Conservation (phyloP, 64 coral and sea anemone species). For the Exaiptasia diaphana region DNA sequence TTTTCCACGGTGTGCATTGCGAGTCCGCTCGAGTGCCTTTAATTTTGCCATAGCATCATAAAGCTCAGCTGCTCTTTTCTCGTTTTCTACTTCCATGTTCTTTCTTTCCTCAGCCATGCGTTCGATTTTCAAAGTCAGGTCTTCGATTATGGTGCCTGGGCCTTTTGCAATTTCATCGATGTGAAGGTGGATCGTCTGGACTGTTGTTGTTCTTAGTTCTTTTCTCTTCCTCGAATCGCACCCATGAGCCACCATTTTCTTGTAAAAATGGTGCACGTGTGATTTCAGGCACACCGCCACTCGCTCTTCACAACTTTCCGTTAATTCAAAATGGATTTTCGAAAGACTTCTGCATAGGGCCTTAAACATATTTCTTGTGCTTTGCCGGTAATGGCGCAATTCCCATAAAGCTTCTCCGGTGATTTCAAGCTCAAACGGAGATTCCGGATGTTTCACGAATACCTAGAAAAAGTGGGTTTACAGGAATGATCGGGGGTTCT, state of each 20-base stretch:
- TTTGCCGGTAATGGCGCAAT: neutral
- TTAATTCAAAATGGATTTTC: no score
- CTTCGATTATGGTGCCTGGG: neutral
- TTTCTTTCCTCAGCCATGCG: neutral
- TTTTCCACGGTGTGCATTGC: neutral
- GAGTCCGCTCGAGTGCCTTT: neutral
- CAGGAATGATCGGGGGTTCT: constrained; percentile 22
- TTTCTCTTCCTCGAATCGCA: no score
- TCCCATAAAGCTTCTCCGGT: constrained; percentile 1
- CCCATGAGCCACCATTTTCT: no score
- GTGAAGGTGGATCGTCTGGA: neutral
- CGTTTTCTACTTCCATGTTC: neutral
- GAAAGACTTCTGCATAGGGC: neutral
- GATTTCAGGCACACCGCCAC: no score
- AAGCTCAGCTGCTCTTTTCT: neutral
- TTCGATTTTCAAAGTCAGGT: neutral
- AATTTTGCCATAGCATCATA: neutral
- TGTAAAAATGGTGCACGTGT: no score
- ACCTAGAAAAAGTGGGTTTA: neutral
- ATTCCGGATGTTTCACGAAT: neutral
- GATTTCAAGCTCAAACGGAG: constrained; percentile 10
- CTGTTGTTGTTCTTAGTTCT: no score
- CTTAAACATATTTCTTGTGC: neutral
- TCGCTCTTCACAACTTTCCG: no score
- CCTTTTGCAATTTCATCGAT: neutral